Conservation (phyloP, 2,113 vertebrate species). For the Aegithalos caudatus region DNA sequence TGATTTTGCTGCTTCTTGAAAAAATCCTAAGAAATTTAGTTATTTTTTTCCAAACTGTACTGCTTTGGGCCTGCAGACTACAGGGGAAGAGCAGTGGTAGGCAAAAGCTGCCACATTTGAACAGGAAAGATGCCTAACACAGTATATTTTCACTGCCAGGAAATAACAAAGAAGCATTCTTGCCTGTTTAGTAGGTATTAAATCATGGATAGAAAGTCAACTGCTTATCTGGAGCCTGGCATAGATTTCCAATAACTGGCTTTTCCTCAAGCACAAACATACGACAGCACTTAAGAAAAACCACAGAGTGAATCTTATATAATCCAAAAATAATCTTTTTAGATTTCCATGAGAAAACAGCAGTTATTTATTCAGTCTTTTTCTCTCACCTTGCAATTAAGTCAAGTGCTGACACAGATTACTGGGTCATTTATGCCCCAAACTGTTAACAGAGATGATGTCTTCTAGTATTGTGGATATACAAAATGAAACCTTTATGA, state of each 20-base stretch:
- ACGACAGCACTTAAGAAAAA: background rate
- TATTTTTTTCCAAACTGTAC: background rate
- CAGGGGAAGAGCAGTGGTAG: slow-evolving; percentile 3
- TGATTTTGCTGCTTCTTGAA: background rate
- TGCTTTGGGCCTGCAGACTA: slow-evolving; percentile 12
- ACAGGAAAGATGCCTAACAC: slow-evolving; percentile 30
- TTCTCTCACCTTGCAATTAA: slow-evolving; percentile 9
- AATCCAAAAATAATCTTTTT: background rate
- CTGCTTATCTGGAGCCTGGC: slow-evolving; percentile 20
- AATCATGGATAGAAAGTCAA: slow-evolving; percentile 56
- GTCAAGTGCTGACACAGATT: background rate
- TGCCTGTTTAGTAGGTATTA: slow-evolving; percentile 49
- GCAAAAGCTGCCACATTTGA: slow-evolving; percentile 31
- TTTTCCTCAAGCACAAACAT: slow-evolving; percentile 16
- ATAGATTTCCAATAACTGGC: slow-evolving; percentile 58
- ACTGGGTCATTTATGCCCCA: background rate
- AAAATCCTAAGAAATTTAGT: background rate
- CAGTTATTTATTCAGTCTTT: background rate
- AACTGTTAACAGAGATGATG: background rate
- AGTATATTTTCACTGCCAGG: slow-evolving; percentile 47
- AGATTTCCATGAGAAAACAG: background rate
- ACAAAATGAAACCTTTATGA: background rate
- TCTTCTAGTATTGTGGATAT: background rate
- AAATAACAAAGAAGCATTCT: slow-evolving; percentile 64
- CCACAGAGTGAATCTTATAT: background rate